Evolutionary conservation across 2,113 vertebrate genomes (phyloP), one percentile per base, ranked within the genome.

Genomic region (Aldabrachelys gigantea): DNA sequence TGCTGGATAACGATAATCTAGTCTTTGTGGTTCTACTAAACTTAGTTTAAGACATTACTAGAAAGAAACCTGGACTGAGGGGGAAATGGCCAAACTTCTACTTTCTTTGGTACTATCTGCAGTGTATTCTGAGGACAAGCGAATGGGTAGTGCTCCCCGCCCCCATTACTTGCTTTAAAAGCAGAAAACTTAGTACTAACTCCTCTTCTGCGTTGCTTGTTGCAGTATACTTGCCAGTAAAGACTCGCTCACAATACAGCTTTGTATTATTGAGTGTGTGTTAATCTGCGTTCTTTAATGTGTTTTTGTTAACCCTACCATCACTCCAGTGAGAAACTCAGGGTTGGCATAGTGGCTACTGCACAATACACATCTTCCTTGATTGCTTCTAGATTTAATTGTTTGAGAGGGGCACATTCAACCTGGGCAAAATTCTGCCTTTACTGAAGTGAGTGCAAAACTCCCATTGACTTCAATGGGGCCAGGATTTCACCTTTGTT

Each of bases 391-490:
- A 65, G 31, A 27, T 3, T 0, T 31, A 38, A 5, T 49, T n/a
- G 62, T 56, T 31, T 86, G 87, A 88, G 75, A 90, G 41, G 3
- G 10, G 2, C 21, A 84, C 2, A 53, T 81, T 27, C 2, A 1
- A 1, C 56, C 62, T 10, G 14, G 17, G 79, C 56, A 29, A 16
- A 90, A 65, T 75, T 35, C 22, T 75, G 10, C 47, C 0, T 0
- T 4, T 1, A 0, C 88, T 87, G 49, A 25, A 49, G 8, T 47
- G 24, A 62, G 90, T 44, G 62, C 59, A 10, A 59, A 54, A 80
- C 69, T 59, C 17, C 31, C 85, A 81, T 22, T 90, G 49, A 80
- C 85, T 90, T 89, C 80, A 78, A 2, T 44, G 38, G 84, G 24
- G 41, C 24, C 16, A 27, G 2, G 38, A 56, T 41, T 82, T 56